Conservation (phyloP, 1,140 invertebrate species). For the Tribolium madens region DNA sequence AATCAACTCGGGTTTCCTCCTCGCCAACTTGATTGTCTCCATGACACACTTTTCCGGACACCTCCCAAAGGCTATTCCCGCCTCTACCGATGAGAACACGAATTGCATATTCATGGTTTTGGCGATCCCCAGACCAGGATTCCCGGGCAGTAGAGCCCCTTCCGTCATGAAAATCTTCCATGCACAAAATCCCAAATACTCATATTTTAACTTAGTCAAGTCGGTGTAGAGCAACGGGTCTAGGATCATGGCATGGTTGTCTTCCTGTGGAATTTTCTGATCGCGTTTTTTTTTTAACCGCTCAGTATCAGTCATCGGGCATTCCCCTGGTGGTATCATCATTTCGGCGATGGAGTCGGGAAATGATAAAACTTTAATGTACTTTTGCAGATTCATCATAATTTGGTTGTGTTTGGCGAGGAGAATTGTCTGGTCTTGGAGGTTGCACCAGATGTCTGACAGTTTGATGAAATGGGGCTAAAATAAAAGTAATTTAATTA, state of each 20-base stretch:
- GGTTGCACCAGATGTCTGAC: conserved; percentile 72
- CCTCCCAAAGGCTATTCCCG: conserved; percentile 70
- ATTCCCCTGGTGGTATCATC: conserved; percentile 40
- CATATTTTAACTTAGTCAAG: conserved; percentile 43
- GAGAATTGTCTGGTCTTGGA: conserved; percentile 74
- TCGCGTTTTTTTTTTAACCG: conserved; percentile 62
- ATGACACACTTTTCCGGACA: conserved; percentile 72
- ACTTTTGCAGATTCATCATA: conserved; percentile 68
- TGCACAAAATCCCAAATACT: conserved; percentile 78
- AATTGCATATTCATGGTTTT: conserved; percentile 70
- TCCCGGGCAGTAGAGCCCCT: conserved; percentile 75
- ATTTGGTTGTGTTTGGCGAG: conserved; percentile 72
- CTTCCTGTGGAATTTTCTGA: not conserved
- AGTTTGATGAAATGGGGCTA: conserved; percentile 75
- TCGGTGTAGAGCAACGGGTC: not conserved
- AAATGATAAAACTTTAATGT: conserved; percentile 66
- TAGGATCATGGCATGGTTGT: not conserved
- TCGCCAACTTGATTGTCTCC: conserved; percentile 69
- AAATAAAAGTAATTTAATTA: conserved; percentile 42
- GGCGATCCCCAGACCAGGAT: conserved; percentile 74
- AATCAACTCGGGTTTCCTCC: conserved; percentile 71
- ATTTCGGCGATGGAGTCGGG: conserved; percentile 29
- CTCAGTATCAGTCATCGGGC: conserved; percentile 66
- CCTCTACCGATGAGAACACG: conserved; percentile 70
- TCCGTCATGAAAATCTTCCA: conserved; percentile 70